Percentiles rank a stretch among this genome's conserved stretches.
phyloP scores from a whole-genome alignment of 2,113 vertebrate species.

The Syrmaticus mikado region DNA sequence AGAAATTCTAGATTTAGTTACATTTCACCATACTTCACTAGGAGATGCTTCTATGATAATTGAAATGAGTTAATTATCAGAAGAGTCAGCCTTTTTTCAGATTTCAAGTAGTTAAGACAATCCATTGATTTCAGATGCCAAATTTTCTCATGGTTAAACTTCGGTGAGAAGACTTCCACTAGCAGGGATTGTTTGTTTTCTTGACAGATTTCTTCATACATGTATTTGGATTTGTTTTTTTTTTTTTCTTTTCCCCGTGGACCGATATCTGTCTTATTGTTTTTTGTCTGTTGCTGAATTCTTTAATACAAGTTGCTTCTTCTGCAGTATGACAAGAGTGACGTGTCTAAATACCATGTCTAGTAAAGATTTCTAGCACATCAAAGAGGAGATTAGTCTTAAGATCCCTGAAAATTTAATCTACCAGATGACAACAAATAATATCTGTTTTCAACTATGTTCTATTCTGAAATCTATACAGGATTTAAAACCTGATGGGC shows the following conservation, averaged over 20 bases:
- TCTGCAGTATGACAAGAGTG: background rate
- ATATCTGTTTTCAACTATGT: background rate
- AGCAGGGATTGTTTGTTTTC: background rate
- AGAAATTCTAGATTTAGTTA: background rate
- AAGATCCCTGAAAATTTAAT: background rate
- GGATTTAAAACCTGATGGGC: background rate
- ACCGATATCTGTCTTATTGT: background rate
- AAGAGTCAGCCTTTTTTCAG: background rate
- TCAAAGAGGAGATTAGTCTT: background rate
- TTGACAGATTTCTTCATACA: background rate
- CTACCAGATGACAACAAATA: rapidly evolving
- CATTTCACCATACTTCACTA: background rate
- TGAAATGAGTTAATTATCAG: background rate
- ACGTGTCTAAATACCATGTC: background rate
- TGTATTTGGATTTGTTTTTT: background rate
- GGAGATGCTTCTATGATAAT: background rate
- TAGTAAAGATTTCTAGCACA: background rate
- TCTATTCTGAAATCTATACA: background rate
- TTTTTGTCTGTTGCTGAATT: background rate
- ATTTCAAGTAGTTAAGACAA: background rate
- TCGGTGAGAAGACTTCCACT: background rate
- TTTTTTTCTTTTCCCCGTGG: background rate
- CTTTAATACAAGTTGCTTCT: background rate
- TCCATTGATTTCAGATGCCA: background rate
- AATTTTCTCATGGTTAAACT: background rate